Base-by-base conservation (phyloP, 2,113 vertebrate species). In the Triplophysa rosa region DNA sequence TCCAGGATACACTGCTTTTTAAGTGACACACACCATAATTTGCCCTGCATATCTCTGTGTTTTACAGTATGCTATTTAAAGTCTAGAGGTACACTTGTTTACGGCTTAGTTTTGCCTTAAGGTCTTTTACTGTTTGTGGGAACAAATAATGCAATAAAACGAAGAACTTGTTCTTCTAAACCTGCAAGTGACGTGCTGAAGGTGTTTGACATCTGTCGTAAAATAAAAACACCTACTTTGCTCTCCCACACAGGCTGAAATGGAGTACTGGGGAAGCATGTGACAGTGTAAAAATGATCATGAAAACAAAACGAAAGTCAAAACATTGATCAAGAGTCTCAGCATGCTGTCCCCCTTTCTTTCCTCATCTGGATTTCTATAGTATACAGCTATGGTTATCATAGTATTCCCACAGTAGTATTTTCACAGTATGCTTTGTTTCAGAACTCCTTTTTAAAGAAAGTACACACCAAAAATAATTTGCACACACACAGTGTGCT, bases 91-190 rank as follows among this genome's bases (percentile, higher is more conserved):
- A 45, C 19, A n/a, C 2, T 9, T n/a, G 54, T 58, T 21, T 58
- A 21, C n/a, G 17, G 63, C 37, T 17, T 12, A 16, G 49, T 47
- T 40, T 72, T 26, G 47, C 64, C 49, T 49, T n/a, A 24, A 63
- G 59, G 14, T 45, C n/a, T 65, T 72, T 61, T 72, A 23, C 62
- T 78, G 59, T 79, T 49, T 79, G 58, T 70, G 10, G 14, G 47
- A 78, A 67, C 75, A 59, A 84, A 78, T 42, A 78, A 26, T 74
- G 72, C 75, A 8, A 78, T 78, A 78, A 84, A 81, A 75, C 12
- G 1, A 47, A 74, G 69, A 81, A 79, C 83, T 81, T 59, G 83
- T 84, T 84, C 66, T 75, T 67, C 80, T 67, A 79, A 77, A 70
- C 70, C 8, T 71, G 29, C 40, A 66, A n/a, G 58, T 37, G 67